These are phyloP conservation scores for Ophonus ardosiacus DNA, from an alignment of 2,888 invertebrate genomes.

Conservation along the genomic window DNA sequence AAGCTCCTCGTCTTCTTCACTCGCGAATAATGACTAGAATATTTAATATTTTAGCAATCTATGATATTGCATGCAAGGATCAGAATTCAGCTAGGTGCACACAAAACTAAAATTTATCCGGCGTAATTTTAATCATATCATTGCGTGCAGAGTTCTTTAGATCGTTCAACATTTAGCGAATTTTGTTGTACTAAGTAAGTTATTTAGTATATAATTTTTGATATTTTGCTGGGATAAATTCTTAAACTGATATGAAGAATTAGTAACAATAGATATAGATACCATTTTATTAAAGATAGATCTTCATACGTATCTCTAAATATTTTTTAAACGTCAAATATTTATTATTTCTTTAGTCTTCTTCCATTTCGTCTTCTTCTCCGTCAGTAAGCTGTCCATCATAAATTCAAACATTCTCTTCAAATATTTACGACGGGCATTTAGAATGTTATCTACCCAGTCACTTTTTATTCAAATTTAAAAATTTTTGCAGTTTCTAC, in stretches of 20 bases:
- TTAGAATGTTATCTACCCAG: too few relatives aligned
- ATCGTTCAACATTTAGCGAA: conserved; percentile 15
- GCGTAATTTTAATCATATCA: neutral
- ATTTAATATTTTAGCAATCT: conserved; percentile 54
- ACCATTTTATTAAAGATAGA: conserved; percentile 44
- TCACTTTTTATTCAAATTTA: too few relatives aligned
- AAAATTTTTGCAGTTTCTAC: too few relatives aligned
- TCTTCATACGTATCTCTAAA: conserved; percentile 16
- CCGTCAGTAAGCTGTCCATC: conserved; percentile 64
- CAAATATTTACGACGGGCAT: too few relatives aligned
- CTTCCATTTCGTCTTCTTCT: conserved; percentile 71
- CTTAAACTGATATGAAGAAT: conserved; percentile 52
- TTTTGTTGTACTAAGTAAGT: conserved; percentile 1
- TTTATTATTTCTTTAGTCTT: conserved; percentile 68
- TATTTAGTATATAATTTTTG: neutral
- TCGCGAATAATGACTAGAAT: conserved; percentile 61
- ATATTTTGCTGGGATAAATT: conserved; percentile 28
- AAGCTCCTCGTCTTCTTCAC: too few relatives aligned
- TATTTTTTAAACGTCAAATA: neutral
- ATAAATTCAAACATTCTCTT: conserved; percentile 5
- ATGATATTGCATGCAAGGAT: conserved; percentile 35
- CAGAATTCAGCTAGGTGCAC: conserved; percentile 38
- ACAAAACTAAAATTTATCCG: conserved; percentile 27
- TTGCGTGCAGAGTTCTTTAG: neutral
- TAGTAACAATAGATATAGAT: conserved; percentile 56